These are phyloP conservation scores for Drosophila kuntzei DNA, from an alignment of 2,888 invertebrate species.

Conservation along the genomic window DNA sequence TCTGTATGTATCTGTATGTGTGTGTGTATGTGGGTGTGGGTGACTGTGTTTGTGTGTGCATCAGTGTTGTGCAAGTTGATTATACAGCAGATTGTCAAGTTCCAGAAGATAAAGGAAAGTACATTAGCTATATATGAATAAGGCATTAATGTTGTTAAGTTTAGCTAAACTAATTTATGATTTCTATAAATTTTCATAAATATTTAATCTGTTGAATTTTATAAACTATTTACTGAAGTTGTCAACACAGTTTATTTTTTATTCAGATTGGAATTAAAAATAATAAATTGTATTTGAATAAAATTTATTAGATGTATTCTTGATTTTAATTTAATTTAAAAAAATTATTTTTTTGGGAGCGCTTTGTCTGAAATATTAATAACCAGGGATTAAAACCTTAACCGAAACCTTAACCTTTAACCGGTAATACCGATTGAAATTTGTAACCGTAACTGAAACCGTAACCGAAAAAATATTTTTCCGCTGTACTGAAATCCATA, in stretches of 20 bases:
- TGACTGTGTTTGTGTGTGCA: conserved; percentile 21
- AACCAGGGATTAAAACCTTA: too few relatives aligned
- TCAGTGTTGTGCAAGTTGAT: conserved; percentile 55
- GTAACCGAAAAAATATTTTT: too few relatives aligned
- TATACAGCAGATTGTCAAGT: conserved; percentile 1
- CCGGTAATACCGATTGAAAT: too few relatives aligned
- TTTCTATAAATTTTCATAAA: neutral
- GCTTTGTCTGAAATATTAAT: too few relatives aligned
- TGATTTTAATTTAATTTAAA: too few relatives aligned
- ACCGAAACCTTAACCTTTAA: too few relatives aligned
- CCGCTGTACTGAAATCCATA: too few relatives aligned
- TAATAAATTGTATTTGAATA: too few relatives aligned
- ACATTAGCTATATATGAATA: neutral
- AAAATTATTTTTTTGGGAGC: too few relatives aligned
- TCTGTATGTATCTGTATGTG: conserved; percentile 14
- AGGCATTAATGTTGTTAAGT: neutral
- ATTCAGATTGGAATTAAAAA: neutral
- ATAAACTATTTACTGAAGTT: neutral
- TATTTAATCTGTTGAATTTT: neutral
- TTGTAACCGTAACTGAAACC: too few relatives aligned
- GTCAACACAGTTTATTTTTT: neutral
- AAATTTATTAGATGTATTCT: too few relatives aligned
- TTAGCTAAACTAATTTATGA: neutral
- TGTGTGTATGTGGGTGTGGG: conserved; percentile 12
- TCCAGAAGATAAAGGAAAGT: neutral